Evolutionary conservation across 1,140 invertebrate species (phyloP).

Genomic region (Whitmania pigra): DNA sequence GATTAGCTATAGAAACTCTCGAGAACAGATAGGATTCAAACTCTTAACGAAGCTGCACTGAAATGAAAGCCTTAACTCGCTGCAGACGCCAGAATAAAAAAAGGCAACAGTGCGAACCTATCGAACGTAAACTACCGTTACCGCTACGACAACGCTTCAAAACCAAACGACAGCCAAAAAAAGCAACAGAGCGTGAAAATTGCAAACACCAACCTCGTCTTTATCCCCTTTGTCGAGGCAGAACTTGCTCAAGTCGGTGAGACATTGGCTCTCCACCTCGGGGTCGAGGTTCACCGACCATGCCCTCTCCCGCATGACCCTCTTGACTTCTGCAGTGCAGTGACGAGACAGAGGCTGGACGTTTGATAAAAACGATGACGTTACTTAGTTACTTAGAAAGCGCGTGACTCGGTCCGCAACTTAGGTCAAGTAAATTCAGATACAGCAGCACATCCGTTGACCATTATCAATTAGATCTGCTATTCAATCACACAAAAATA

Average conservation of each 20-base stretch:
- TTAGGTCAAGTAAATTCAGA: too few relatives aligned
- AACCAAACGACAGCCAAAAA: too few relatives aligned
- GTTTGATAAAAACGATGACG: constrained; percentile 7
- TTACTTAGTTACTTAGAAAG: constrained; percentile 7
- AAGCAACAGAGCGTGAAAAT: too few relatives aligned
- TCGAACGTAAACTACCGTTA: too few relatives aligned
- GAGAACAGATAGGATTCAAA: too few relatives aligned
- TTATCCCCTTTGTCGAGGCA: constrained; percentile 66
- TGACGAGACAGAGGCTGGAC: constrained; percentile 27
- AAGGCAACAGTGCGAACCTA: too few relatives aligned
- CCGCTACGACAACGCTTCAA: too few relatives aligned
- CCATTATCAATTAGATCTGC: background rate
- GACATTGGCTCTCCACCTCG: constrained; percentile 77
- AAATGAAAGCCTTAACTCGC: too few relatives aligned
- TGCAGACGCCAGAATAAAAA: too few relatives aligned
- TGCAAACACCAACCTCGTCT: constrained; percentile 52
- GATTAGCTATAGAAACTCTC: too few relatives aligned
- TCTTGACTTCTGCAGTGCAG: constrained; percentile 61
- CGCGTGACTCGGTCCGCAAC: background rate
- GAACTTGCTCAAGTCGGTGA: constrained; percentile 65
- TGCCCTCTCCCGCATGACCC: constrained; percentile 82
- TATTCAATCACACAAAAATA: background rate
- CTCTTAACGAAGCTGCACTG: too few relatives aligned
- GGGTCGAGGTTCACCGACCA: constrained; percentile 81
- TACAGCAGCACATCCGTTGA: background rate